Evolutionary conservation across 2,797 vertebrate species (phyloP), one percentile per base, ranked within the genome.

Genomic region (Rhinophrynus dorsalis): DNA sequence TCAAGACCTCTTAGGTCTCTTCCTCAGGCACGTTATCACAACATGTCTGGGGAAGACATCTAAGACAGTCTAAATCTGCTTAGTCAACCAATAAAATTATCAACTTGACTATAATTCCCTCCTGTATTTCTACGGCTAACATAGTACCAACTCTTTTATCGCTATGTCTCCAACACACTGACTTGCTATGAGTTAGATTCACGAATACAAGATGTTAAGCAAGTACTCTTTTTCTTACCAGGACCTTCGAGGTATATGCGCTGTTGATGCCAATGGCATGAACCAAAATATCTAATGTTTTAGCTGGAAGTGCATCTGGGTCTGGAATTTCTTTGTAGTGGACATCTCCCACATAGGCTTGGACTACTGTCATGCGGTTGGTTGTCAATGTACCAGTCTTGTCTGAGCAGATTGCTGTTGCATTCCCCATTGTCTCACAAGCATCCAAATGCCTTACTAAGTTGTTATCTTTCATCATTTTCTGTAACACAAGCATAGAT

Each of bases 381-480:
- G 94, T 99, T 12, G 97, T 99, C 45, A 99, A 83, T 0, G 97
- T 99, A 79, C 97, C 97, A 0, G 97, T 98, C 86, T 99, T 98
- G 87, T 99, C 97, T 0, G 97, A 99, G 85, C 97, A 99, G 89
- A 99, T 98, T 74, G 97, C 96, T 0, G 97, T 99, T 60, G 97
- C 97, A 0, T 98, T 99, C 75, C 97, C 97, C 97, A 99, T 99
- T 3, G 97, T 99, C 83, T 99, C 97, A 2, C 97, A 99, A 1
- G 97, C 97, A 2, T 99, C 97, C 87, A 99, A 85, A 83, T 99
- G 97, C 64, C 97, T 89, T 11, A 99, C 97, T 81, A 99, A 83
- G 79, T 99, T 99, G 84, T 99, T 98, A 74, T 99, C 97, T 75
- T 95, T 98, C 97, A 99, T 99, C 97, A 99, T 99, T 99, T 99